A percentile compares a stretch with the other conserved stretches of the same genome.
Evolutionary conservation across 2,797 vertebrate species (phyloP).

Genomic region (Hippocampus kuda): DNA sequence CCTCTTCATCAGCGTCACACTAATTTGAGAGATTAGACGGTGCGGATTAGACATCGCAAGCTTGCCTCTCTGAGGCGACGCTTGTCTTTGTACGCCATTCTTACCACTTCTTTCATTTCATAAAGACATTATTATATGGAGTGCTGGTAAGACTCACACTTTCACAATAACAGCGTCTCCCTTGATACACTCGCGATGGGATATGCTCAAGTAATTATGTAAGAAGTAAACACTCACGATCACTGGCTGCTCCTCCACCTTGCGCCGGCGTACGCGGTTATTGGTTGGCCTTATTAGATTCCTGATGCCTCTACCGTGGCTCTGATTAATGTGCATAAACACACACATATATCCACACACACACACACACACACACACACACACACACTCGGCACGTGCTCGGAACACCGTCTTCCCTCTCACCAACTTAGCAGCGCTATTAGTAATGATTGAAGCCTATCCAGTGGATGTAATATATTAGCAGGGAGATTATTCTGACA

Average conservation of each 20-base stretch:
- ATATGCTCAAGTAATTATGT: slow-evolving; percentile 53
- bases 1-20: slow-evolving; percentile 59
- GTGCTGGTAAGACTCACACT: slow-evolving; percentile 49
- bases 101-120: slow-evolving; percentile 52
- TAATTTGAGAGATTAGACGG: slow-evolving; percentile 64
- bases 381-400: slow-evolving; percentile 43
- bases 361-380: slow-evolving; percentile 17
- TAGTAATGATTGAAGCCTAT: slow-evolving; percentile 69
- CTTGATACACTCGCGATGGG: slow-evolving; percentile 40
- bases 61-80: slow-evolving; percentile 47
- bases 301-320: slow-evolving; percentile 40
- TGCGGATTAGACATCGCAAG: slow-evolving; percentile 54
- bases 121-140: slow-evolving; percentile 56
- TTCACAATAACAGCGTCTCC: slow-evolving; percentile 45
- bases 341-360: slow-evolving; percentile 17
- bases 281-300: slow-evolving; percentile 50
- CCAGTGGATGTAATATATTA: slow-evolving; percentile 73
- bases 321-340: slow-evolving; percentile 49
- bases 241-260: slow-evolving; percentile 41
- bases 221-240: slow-evolving; percentile 53
- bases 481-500: slow-evolving; percentile 71
- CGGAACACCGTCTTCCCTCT: slow-evolving; percentile 49
- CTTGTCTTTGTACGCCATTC: slow-evolving; percentile 58
- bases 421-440: slow-evolving; percentile 64
- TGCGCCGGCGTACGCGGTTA: slow-evolving; percentile 40